Evolutionary conservation across 2,888 invertebrate species (phyloP).

Genomic region (Gibbula magus): DNA sequence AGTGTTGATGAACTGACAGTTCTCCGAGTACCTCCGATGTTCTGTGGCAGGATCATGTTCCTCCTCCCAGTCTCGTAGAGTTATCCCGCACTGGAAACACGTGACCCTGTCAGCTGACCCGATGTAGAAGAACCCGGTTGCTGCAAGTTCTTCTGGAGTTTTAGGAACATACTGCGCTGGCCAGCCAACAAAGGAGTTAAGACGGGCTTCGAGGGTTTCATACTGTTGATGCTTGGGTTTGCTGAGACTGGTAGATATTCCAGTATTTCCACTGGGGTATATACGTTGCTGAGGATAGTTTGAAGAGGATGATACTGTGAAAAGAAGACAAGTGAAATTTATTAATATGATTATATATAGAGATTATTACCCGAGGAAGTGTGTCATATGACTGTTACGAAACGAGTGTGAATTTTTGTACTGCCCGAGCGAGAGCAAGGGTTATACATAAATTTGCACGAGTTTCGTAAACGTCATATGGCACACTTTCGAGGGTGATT

Average conservation of each 20-base stretch:
- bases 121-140: constrained; percentile 21
- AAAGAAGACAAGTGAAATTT: no score
- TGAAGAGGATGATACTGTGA: background rate
- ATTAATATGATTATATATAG: no score
- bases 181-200: background rate
- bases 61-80: constrained; percentile 22
- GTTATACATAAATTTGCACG: no score
- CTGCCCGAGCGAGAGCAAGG: no score
- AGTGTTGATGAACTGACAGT: background rate
- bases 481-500: no score
- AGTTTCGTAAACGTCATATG: no score
- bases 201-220: background rate
- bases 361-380: no score
- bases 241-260: no score
- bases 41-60: background rate
- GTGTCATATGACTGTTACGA: no score
- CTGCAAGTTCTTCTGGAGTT: background rate
- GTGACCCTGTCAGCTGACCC: constrained; percentile 19
- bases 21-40: background rate
- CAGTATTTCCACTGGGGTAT: no score
- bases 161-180: background rate
- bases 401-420: no score
- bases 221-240: constrained; percentile 7
- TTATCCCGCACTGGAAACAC: constrained; percentile 26
- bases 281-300: no score